A percentile compares a stretch with the other conserved stretches of the same genome.
phyloP scores from a whole-genome alignment of 2,113 vertebrate genomes.

The Bambusicola thoracicus region DNA sequence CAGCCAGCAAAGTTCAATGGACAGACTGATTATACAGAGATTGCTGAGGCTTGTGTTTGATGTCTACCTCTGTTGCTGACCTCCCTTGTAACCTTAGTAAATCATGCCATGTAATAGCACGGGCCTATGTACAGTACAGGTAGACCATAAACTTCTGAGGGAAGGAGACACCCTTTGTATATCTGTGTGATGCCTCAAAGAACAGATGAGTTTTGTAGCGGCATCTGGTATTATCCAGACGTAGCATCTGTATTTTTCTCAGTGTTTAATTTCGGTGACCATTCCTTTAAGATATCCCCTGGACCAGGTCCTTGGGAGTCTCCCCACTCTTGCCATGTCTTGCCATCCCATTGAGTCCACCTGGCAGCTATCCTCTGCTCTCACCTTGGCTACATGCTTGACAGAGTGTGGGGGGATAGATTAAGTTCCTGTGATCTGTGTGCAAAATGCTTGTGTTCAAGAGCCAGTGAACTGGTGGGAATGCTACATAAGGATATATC shows the following conservation, averaged over 20 bases:
- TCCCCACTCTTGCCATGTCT: background rate
- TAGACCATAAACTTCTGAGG: background rate
- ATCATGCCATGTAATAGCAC: background rate
- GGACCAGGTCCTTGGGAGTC: background rate
- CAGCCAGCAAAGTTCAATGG: constrained; percentile 18
- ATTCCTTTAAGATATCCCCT: background rate
- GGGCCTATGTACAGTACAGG: background rate
- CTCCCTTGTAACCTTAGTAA: background rate
- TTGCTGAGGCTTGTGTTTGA: background rate
- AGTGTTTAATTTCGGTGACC: background rate
- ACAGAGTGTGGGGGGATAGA: background rate
- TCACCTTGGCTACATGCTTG: background rate
- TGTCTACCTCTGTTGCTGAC: constrained; percentile 11
- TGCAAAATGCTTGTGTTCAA: background rate
- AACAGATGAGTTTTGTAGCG: background rate
- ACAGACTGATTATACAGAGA: background rate
- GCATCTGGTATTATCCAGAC: background rate
- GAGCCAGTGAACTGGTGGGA: background rate
- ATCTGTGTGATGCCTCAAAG: background rate
- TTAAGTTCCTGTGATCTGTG: background rate
- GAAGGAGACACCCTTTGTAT: background rate
- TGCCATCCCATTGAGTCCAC: background rate
- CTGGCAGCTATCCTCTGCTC: background rate
- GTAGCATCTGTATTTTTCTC: background rate
- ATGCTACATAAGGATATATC: background rate